phyloP scores from a whole-genome alignment of 2,797 vertebrate species.

The Nyctibius grandis region DNA sequence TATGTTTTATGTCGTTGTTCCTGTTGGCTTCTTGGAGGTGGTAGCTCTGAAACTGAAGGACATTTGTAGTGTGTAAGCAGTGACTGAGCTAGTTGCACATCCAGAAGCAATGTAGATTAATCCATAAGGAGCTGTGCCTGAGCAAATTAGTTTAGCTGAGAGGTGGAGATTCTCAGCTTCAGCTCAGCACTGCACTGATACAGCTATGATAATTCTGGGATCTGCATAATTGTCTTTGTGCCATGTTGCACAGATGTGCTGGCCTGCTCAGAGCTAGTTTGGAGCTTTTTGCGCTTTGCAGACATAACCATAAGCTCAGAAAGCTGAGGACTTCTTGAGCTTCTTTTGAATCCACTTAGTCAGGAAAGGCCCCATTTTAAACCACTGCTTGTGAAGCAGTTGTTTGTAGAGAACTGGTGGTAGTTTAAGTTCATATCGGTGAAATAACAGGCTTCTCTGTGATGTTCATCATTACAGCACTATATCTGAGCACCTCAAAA shows the following conservation, averaged over 20 bases:
- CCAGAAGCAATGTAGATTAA: neutral
- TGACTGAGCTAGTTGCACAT: neutral
- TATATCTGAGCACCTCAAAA: neutral
- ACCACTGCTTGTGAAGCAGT: neutral
- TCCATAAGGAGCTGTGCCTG: neutral
- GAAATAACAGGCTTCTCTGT: neutral
- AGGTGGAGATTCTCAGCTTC: neutral
- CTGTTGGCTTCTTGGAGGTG: neutral
- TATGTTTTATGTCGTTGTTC: neutral
- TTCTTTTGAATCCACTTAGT: neutral
- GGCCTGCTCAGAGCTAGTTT: neutral
- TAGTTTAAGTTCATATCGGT: neutral
- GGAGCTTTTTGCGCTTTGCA: neutral
- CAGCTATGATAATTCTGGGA: neutral
- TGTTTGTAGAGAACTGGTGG: neutral
- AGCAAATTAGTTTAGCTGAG: neutral
- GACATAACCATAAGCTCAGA: neutral
- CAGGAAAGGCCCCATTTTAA: neutral
- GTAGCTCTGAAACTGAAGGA: neutral
- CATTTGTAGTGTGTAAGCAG: neutral
- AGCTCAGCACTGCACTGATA: neutral
- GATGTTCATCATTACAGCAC: neutral
- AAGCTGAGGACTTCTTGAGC: neutral
- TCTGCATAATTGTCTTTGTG: slow-evolving; percentile 13
- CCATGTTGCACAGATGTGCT: neutral